Base-by-base conservation (phyloP, 2,797 vertebrate genomes). In the Danio jaintianensis region DNA sequence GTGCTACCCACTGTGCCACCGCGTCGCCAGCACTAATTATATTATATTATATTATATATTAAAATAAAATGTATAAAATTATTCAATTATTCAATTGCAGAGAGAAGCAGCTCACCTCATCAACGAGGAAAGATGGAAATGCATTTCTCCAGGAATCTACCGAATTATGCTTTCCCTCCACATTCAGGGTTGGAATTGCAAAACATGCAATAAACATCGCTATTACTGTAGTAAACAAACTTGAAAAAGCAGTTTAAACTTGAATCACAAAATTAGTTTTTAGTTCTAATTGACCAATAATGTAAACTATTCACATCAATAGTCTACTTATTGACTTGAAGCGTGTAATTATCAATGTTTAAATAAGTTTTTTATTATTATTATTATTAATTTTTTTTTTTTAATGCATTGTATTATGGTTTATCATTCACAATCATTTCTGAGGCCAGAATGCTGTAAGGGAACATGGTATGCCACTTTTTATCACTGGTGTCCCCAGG, bases 81-180 rank as follows among this genome's bases (percentile, higher is more conserved):
- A n/a, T n/a, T n/a, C n/a, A n/a, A 29, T 29, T 29, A 29, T 29
- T 29, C 29, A 29, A 29, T 29, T 29, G 67, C 13, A n/a, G 13
- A 48, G 47, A 63, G 36, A 29, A 18, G 36, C 18, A 64, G 74
- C 50, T 20, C 61, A 76, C 48, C 74, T 76, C 55, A 66, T 66
- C 74, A 53, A 42, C 52, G 43, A 68, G 64, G 43, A 68, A 29
- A 69, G 43, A 78, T 47, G 20, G 52, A 52, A 45, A 36, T 76
- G 74, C 62, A 64, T 36, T 52, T 75, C 47, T 63, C 59, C 5
- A 3, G n/a, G 58, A 75, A 64, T 75, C 47, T 56, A 38, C 50
- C 67, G 63, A 50, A 67, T 67, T 67, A 77, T 4, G 18, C 20
- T 64, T 56, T 8, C 48, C 40, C 7, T 59, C 40, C 52, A 6